Base-by-base conservation (phyloP, 1,140 invertebrate genomes). In the Theocolax elegans region DNA sequence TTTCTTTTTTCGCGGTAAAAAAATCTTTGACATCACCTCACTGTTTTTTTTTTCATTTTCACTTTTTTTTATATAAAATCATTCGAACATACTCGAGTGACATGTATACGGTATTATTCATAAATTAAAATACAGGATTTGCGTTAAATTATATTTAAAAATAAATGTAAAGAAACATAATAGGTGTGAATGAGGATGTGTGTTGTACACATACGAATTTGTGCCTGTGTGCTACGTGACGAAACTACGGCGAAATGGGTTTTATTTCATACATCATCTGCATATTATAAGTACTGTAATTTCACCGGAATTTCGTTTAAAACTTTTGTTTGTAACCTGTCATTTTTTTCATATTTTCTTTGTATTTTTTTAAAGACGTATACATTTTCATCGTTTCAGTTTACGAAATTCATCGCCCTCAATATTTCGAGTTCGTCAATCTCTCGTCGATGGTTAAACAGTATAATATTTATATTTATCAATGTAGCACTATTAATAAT, bases 61-160 rank as follows among this genome's bases (percentile, higher is more conserved):
- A 10, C 31, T 35, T 35, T 13, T 21, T 27, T 8, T 42, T 38
- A 60, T 68, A 60, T 25, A 56, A 63, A 63, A 63, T 46, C 63
- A 67, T 62, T 42, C 23, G 23, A 29, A 56, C 13, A 19, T 51
- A 21, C 42, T 62, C 10, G 46, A 68, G 48, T 31, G 44, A 42
- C 23, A 21, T 31, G 17, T 27, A 68, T 51, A 67, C 31, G 19
- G 59, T n/a, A n/a, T 62, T 60, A 53, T 23, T 68, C 25, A 12
- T 17, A 60, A 42, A 53, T 60, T 53, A 68, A 60, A 59, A 59
- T 10, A 44, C 17, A 0, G 19, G 42, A 35, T 13, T 21, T 9
- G 27, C 42, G 21, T 12, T 38, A 58, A 70, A 46, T 23, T 25
- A 31, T 9, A 58, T 21, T 42, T 40, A 54, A 62, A 54, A 54